Base-by-base conservation (phyloP, 1,140 invertebrate species). In the Meloidogyne floridensis region DNA sequence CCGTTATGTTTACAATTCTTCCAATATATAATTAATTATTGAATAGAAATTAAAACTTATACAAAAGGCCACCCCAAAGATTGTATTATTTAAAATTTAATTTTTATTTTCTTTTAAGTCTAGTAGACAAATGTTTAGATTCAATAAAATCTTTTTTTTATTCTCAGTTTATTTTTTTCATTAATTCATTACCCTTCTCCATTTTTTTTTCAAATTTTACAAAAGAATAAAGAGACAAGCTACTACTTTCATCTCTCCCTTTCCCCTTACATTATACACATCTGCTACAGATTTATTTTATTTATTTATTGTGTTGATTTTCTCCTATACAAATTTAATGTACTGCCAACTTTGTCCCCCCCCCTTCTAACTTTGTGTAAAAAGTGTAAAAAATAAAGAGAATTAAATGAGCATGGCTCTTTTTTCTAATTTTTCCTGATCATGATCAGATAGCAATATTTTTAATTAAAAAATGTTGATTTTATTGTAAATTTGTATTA, bases 231-330 rank as follows among this genome's bases (percentile, higher is more conserved):
- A 65, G n/a, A 65, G 59, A 65, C 3, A 65, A n/a, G 15, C 59
- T 65, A 59, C 2, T 7, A 4, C 15, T 65, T 65, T 65, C 15
- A n/a, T 65, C 7, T 65, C 7, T 65, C 5, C 15, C n/a, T 65
- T 15, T 0, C 56, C 56, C 47, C 5, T 47, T 47, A 47, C 47
- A 8, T 6, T 65, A n/a, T n/a, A 65, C 59, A 65, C 59, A 65
- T 65, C 59, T 65, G 59, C 59, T 65, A 65, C 15, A 65, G 5
- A n/a, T 65, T n/a, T 7, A 5, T n/a, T 65, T n/a, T 65, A n/a
- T n/a, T n/a, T 6, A n/a, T 65, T n/a, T 65, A n/a, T 65, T 65
- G 59, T 65, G n/a, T 65, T 65, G n/a, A 65, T 65, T 65, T n/a
- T n/a, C 59, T 65, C n/a, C 32, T 32, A 32, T 65, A 7, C n/a